Conservation (phyloP, 2,797 vertebrate species). For the Danio kyathit region DNA sequence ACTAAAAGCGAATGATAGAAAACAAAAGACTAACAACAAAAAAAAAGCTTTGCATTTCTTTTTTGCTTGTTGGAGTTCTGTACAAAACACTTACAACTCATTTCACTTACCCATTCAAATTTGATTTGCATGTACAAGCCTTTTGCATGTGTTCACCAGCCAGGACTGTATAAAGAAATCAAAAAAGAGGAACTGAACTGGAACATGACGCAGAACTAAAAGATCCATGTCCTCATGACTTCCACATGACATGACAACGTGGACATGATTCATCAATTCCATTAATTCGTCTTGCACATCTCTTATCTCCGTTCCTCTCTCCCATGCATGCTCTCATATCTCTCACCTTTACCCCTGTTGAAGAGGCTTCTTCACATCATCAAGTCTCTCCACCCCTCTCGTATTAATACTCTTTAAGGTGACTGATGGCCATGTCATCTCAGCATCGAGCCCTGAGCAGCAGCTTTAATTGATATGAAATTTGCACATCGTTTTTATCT, state of each 20-base stretch:
- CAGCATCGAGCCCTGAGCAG: constrained; percentile 3
- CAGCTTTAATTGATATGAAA: constrained; percentile 38
- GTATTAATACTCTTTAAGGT: constrained; percentile 25
- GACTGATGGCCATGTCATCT: constrained; percentile 17
- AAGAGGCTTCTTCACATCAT: neutral
- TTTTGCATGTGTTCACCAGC: neutral
- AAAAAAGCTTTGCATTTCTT: neutral
- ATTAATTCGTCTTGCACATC: neutral
- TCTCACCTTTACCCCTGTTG: constrained; percentile 17
- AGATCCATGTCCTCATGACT: neutral
- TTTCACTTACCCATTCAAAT: neutral
- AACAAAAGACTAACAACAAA: no score
- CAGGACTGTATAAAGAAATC: neutral
- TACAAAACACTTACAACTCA: neutral
- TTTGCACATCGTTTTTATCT: constrained; percentile 44
- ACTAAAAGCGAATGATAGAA: neutral
- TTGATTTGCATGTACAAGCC: neutral
- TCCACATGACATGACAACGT: neutral
- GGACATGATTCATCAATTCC: neutral
- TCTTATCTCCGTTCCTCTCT: constrained; percentile 8
- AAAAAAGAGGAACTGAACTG: neutral
- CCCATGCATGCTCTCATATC: neutral
- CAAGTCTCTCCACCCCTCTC: neutral
- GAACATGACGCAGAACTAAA: neutral
- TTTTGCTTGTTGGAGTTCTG: neutral